Evolutionary conservation across 2,888 invertebrate species (phyloP), one percentile per base, ranked within the genome.

Genomic region (Heliothis peltigera): DNA sequence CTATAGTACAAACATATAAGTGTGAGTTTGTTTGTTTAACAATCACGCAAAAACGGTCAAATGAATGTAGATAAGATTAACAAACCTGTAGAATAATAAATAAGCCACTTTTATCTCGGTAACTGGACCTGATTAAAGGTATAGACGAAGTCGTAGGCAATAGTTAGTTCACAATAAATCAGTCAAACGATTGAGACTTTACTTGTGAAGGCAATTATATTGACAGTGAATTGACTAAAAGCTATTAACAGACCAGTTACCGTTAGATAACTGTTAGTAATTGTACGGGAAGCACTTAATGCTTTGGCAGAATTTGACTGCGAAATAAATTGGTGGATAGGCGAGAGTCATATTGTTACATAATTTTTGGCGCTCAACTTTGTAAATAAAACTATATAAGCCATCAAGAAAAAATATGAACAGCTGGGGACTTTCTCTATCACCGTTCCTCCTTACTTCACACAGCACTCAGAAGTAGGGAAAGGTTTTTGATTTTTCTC

Each of bases 111-210:
- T 39, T 15, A 32, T 10, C 12, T 12, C 32, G 10, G 12, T 32
- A 32, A 32, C 32, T 32, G 32, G 32, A 2, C 12, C 32, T 32
- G 32, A 32, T 32, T 32, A 32, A 32, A n/a, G n/a, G 10, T 39
- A 15, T n/a, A 39, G 15, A 39, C 12, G 10, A 39, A 39, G n/a
- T 39, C 39, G n/a, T n/a, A 1, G n/a, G 39, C 39, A 39, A n/a
- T n/a, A 39, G 39, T 39, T n/a, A 39, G 39, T 54, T 47, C 39
- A 52, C 46, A 69, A 60, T 73, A 73, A 73, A 77, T 73, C 73
- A 35, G 59, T 53, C 73, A 48, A 54, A 71, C 63, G n/a, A 83
- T 70, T 64, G 70, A 56, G 54, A 72, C 71, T 69, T 73, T 73
- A 72, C 46, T 57, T 64, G n/a, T 43, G 17, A 53, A 42, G 22